These are phyloP conservation scores for Pogonognathellus flavescens DNA, from an alignment of 1,140 invertebrate species.

Conservation along the genomic window DNA sequence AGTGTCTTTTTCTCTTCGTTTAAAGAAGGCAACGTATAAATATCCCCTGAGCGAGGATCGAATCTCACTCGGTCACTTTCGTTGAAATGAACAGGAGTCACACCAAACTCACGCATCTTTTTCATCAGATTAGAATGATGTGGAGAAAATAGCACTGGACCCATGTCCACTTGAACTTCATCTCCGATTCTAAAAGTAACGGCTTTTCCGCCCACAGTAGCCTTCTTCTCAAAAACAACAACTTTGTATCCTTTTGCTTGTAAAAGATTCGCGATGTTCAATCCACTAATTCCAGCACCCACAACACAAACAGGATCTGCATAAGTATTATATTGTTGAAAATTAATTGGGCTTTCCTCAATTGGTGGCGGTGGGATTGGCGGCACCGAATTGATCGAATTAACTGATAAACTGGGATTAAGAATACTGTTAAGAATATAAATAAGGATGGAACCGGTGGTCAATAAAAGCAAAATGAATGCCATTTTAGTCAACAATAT, in stretches of 20 bases:
- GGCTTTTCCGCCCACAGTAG: background rate
- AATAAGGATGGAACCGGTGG: no score
- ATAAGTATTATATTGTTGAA: background rate
- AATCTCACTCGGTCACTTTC: background rate
- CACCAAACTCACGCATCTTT: background rate
- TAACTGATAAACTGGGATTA: no score
- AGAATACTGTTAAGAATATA: no score
- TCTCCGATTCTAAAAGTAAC: background rate
- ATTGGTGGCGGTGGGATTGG: no score
- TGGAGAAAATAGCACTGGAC: background rate
- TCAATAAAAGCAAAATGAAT: no score
- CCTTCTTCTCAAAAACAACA: background rate
- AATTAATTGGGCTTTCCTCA: no score
- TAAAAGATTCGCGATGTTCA: background rate
- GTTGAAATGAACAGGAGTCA: background rate
- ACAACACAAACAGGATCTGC: background rate
- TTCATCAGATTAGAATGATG: background rate
- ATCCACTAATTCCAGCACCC: slow-evolving; percentile 3
- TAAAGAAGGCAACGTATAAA: background rate
- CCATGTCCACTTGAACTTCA: background rate
- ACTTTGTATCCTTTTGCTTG: background rate
- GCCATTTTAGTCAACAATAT: no score
- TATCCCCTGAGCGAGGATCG: background rate
- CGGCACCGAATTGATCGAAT: no score
- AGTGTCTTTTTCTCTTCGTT: background rate